These are phyloP conservation scores for Anarhynchus alexandrinus DNA, from an alignment of 2,113 vertebrate genomes.

Conservation along the genomic window DNA sequence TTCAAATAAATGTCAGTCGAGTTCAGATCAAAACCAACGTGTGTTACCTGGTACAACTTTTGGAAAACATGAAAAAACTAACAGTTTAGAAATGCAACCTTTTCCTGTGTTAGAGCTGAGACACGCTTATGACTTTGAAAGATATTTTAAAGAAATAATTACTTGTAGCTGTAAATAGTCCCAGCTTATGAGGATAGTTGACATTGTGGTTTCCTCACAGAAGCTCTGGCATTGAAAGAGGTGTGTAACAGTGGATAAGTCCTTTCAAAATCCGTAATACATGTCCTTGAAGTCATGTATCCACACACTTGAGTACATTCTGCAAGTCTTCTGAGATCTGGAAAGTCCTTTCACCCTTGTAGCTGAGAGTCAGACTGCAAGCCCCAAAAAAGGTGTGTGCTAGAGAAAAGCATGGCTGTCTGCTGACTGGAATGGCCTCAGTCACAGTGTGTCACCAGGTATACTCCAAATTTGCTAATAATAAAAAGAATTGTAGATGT, in stretches of 20 bases:
- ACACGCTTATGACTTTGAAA: background rate
- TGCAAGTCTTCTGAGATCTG: background rate
- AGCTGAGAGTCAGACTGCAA: background rate
- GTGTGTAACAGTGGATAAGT: accelerated
- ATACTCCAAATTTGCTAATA: background rate
- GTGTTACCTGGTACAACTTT: background rate
- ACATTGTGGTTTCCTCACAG: background rate
- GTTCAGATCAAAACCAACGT: background rate
- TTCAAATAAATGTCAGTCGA: background rate
- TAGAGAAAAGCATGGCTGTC: background rate
- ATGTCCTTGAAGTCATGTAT: background rate
- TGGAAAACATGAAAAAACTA: background rate
- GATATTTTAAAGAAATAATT: background rate
- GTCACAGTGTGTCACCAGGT: background rate
- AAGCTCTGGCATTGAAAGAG: background rate
- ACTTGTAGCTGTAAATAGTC: background rate
- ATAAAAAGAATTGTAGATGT: background rate
- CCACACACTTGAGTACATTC: background rate
- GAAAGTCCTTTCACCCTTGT: background rate
- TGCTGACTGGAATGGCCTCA: background rate
- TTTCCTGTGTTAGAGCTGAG: background rate
- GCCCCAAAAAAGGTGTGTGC: background rate
- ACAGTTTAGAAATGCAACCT: background rate
- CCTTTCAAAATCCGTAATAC: background rate
- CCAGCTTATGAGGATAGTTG: background rate